Evolutionary conservation across 2,113 vertebrate species (phyloP).

Genomic region (Peromyscus californicus): DNA sequence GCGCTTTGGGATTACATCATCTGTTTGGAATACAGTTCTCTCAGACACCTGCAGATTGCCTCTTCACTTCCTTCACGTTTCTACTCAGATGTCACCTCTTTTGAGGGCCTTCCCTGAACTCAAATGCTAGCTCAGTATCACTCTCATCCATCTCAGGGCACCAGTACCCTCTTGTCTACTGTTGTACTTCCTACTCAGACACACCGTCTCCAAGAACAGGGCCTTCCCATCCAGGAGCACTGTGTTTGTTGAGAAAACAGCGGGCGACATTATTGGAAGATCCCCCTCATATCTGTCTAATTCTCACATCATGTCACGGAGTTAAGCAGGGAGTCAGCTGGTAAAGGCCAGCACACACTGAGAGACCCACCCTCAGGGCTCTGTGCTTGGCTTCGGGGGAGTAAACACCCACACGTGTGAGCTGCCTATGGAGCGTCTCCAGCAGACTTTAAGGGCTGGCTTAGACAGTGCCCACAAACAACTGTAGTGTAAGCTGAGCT

Average conservation of each 20-base stretch:
- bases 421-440: background rate
- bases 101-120: background rate
- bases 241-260: background rate
- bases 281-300: background rate
- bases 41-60: background rate
- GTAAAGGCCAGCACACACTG: background rate
- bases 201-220: background rate
- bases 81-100: background rate
- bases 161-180: background rate
- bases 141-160: background rate
- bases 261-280: background rate
- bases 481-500: background rate
- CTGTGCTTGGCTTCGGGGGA: background rate
- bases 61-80: background rate
- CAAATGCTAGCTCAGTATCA: background rate
- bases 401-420: too few relatives aligned
- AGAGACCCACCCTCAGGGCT: background rate
- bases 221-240: background rate
- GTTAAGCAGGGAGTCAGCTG: background rate
- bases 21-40: background rate
- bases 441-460: background rate
- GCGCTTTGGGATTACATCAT: too few relatives aligned
- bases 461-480: background rate
- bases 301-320: background rate
- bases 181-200: background rate